A percentile compares a stretch with the other conserved stretches of the same genome.
Conservation (phyloP, 1,140 invertebrate genomes). For the Danaus melanippus region DNA sequence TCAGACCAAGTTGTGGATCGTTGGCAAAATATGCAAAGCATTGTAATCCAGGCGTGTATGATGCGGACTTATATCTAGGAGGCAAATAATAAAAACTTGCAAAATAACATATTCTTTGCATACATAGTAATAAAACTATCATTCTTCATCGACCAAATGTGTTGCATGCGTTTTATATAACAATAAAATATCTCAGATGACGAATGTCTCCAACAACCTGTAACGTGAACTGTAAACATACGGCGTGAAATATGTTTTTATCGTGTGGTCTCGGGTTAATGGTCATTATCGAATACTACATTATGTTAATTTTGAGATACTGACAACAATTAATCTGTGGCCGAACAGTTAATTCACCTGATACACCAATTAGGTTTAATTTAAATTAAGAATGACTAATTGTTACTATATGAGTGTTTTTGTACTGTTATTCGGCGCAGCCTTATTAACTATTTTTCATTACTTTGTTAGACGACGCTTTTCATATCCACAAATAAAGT, state of each 20-base stretch:
- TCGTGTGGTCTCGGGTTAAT: slow-evolving; percentile 69
- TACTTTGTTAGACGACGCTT: slow-evolving; percentile 36
- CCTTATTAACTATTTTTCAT: slow-evolving; percentile 32
- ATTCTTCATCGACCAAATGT: slow-evolving; percentile 26
- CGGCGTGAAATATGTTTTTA: slow-evolving; percentile 34
- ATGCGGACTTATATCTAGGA: slow-evolving; percentile 43
- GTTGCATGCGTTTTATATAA: slow-evolving; percentile 33
- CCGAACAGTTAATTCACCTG: slow-evolving; percentile 62
- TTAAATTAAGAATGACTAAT: slow-evolving; percentile 33
- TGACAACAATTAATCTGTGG: slow-evolving; percentile 48
- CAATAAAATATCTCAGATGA: slow-evolving; percentile 24
- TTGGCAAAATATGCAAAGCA: slow-evolving; percentile 64
- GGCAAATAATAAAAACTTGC: slow-evolving; percentile 45
- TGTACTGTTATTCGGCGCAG: slow-evolving; percentile 52
- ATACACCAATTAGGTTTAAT: slow-evolving; percentile 49
- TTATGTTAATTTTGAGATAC: slow-evolving; percentile 61
- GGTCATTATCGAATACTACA: slow-evolving; percentile 56
- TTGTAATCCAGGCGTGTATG: slow-evolving; percentile 62
- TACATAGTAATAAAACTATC: slow-evolving; percentile 24
- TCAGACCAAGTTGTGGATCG: slow-evolving; percentile 38
- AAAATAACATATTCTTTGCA: slow-evolving; percentile 20
- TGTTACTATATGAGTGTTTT: slow-evolving; percentile 31
- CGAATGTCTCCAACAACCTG: slow-evolving; percentile 51
- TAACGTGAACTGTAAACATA: slow-evolving; percentile 39
- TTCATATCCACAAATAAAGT: slow-evolving; percentile 47